phyloP scores from a whole-genome alignment of 2,888 invertebrate genomes.

The Drosophila mimetica region DNA sequence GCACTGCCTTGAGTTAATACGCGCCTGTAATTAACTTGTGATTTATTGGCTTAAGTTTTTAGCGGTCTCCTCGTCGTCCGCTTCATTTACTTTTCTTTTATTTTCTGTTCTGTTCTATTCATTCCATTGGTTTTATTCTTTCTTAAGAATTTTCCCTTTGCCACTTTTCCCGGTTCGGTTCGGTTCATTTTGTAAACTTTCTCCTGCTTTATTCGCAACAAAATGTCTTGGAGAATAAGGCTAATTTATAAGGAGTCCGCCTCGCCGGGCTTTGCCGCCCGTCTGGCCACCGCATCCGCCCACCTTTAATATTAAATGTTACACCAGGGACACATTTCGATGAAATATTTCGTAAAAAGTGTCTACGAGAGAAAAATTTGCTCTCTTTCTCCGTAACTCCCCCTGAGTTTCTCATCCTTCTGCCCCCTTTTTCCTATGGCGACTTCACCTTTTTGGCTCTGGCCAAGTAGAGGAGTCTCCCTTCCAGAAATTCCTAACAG shows the following conservation, averaged over 20 bases:
- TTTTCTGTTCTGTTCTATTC: conserved; percentile 4
- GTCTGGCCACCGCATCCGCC: conserved; percentile 50
- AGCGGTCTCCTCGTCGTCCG: conserved; percentile 55
- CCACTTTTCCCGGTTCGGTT: conserved; percentile 18
- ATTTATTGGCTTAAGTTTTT: conserved; percentile 82
- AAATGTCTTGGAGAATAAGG: conserved; percentile 80
- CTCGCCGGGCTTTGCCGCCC: conserved; percentile 15
- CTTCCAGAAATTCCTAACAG: conserved; percentile 35
- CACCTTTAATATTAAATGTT: conserved; percentile 84
- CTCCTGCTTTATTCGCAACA: conserved; percentile 75
- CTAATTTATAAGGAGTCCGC: conserved; percentile 81
- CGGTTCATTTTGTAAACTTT: conserved; percentile 70
- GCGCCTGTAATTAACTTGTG: conserved; percentile 82
- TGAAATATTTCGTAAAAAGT: conserved; percentile 85
- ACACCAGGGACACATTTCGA: conserved; percentile 85
- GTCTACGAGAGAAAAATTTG: conserved; percentile 82
- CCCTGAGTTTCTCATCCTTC: conserved; percentile 15
- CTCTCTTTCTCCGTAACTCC: conserved; percentile 37
- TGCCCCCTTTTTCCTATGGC: conserved; percentile 14
- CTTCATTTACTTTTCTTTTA: conserved; percentile 30
- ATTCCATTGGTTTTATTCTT: conserved; percentile 34
- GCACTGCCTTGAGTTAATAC: conserved; percentile 80
- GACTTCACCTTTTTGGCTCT: conserved; percentile 17
- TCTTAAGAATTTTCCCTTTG: conserved; percentile 18
- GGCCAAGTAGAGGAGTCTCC: background rate